These are phyloP conservation scores for Pogonocichla stellata DNA, from an alignment of 2,113 vertebrate species.

Conservation along the genomic window DNA sequence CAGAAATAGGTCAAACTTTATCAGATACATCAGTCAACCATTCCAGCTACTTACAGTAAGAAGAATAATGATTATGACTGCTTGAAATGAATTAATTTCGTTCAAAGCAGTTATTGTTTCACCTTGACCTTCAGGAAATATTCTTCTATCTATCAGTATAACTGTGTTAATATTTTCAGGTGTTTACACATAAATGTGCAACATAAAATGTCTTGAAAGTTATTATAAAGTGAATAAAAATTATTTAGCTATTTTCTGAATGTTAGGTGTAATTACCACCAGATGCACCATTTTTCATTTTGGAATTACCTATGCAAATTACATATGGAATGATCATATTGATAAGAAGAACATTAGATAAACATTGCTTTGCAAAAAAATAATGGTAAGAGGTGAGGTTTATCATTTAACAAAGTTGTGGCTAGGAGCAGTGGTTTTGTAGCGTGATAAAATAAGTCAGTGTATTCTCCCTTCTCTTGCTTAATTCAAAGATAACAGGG, in stretches of 20 bases:
- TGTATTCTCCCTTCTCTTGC: not conserved
- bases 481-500: not conserved
- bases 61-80: not conserved
- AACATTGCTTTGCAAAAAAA: not conserved
- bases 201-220: not conserved
- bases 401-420: not conserved
- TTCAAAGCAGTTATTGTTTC: slow-evolving; percentile 8
- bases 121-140: not conserved
- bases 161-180: not conserved
- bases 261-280: not conserved
- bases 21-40: not conserved
- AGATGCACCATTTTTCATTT: not conserved
- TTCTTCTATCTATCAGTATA: not conserved
- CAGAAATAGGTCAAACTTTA: slow-evolving; percentile 13
- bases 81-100: not conserved
- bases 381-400: not conserved
- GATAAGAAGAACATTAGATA: not conserved
- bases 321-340: not conserved
- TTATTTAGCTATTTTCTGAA: not conserved
- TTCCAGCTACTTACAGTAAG: not conserved
- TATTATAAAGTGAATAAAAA: not conserved
- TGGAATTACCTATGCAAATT: not conserved
- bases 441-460: not conserved
- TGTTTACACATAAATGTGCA: not conserved
- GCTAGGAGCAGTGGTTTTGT: not conserved